Evolutionary conservation across 2,113 vertebrate species (phyloP), one percentile per base, ranked within the genome.

Genomic region (Pseudolaguvia tuberculata): DNA sequence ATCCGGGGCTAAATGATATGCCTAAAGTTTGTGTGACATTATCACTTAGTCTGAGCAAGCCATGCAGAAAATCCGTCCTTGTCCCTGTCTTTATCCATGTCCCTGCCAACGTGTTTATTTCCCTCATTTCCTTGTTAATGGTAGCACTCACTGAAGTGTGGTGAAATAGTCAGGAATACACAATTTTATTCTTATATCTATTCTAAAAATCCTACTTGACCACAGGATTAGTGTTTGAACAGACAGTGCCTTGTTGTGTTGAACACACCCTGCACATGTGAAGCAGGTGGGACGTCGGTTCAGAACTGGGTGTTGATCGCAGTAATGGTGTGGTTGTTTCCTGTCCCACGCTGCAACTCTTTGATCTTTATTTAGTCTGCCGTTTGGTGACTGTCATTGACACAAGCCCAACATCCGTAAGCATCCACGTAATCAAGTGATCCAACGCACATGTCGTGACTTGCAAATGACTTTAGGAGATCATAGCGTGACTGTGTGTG

Each of bases 291-390:
- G 55, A 45, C 17, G 65, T 65, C 14, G 27, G 70, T 75, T 66
- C 23, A 11, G 61, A 80, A 57, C 29, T 8, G 70, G 31, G 75
- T 75, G 78, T 70, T 83, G 80, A 73, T 77, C 35, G 51, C 59
- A 50, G 25, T 70, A 78, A 75, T 71, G 35, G 56, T 15, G 17
- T 75, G 76, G 72, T 50, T 75, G 69, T 79, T 79, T 84, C 76
- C 80, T 83, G 56, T 78, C 69, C 73, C 78, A 72, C 69, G 51
- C 69, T 68, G 68, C 57, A 61, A 13, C 4, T 17, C 76, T 83
- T 83, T 80, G 73, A 80, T 80, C 66, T 75, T 72, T 78, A 72
- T 76, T 79, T 80, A 53, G 56, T 51, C 21, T 73, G 35, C 47
- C 78, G 9, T 42, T 42, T 42, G 79, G 69, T 39, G 51, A 70